Percentiles rank a stretch among this genome's conserved stretches.
phyloP scores from a whole-genome alignment of 2,797 vertebrate genomes.

The Acipenser ruthenus region DNA sequence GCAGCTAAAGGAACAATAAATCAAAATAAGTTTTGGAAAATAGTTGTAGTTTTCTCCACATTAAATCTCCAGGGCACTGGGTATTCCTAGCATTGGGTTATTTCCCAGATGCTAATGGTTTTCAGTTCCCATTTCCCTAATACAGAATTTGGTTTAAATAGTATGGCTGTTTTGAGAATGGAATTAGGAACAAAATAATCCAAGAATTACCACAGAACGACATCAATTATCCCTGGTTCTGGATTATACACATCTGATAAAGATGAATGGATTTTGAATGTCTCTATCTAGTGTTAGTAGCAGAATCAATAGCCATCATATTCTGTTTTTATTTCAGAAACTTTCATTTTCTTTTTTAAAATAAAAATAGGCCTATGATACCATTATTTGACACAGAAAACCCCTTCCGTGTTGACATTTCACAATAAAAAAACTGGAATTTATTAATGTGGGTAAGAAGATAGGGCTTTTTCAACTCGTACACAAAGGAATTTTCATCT shows the following conservation, averaged over 20 bases:
- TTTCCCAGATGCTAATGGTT: background rate
- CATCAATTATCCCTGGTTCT: too few relatives aligned
- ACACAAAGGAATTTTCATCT: slow-evolving; percentile 6
- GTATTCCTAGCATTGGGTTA: background rate
- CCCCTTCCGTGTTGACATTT: background rate
- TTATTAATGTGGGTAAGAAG: slow-evolving; percentile 4
- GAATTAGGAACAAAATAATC: background rate
- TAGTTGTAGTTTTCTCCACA: too few relatives aligned
- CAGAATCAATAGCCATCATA: background rate
- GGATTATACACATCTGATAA: too few relatives aligned
- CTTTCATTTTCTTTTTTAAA: background rate
- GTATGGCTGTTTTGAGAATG: background rate
- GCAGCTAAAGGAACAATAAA: too few relatives aligned
- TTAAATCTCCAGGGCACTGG: background rate
- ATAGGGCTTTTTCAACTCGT: slow-evolving; percentile 3
- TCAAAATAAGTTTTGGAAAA: too few relatives aligned
- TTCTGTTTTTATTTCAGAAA: background rate
- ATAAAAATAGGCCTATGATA: background rate
- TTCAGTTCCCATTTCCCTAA: background rate
- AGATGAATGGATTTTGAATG: too few relatives aligned
- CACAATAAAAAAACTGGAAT: background rate
- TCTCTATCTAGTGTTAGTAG: too few relatives aligned
- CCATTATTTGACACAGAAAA: background rate
- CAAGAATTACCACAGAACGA: too few relatives aligned
- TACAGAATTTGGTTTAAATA: background rate